These are phyloP conservation scores for Antechinus stuartii DNA, from an alignment of 2,113 vertebrate species.

Conservation along the genomic window DNA sequence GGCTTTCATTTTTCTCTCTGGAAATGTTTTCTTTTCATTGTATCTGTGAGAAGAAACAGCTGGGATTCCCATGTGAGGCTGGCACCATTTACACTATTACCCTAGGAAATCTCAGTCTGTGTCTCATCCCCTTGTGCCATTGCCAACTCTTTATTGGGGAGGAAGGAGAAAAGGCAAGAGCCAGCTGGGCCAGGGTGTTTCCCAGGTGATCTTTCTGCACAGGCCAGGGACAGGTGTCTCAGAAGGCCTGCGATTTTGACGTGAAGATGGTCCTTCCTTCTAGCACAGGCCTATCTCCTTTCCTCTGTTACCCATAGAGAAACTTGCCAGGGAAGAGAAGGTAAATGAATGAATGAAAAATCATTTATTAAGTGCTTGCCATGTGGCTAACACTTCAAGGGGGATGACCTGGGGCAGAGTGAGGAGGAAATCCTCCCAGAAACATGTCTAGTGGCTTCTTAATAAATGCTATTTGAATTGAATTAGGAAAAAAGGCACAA, in stretches of 20 bases:
- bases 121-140: neutral
- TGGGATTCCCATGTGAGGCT: neutral
- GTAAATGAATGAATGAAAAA: neutral
- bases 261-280: neutral
- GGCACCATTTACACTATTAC: neutral
- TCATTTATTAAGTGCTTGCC: neutral
- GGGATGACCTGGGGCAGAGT: neutral
- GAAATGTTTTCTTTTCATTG: neutral
- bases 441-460: neutral
- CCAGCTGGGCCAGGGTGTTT: neutral
- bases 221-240: neutral
- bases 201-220: neutral
- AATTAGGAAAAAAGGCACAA: neutral
- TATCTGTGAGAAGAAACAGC: slow-evolving; percentile 4
- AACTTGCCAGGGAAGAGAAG: neutral
- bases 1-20: neutral
- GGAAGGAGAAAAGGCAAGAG: slow-evolving; percentile 37
- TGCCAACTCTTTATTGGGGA: slow-evolving; percentile 7
- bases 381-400: neutral
- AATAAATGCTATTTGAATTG: neutral
- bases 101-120: slow-evolving; percentile 35
- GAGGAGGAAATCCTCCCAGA: neutral
- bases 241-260: neutral
- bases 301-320: neutral
- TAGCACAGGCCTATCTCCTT: neutral